These are phyloP conservation scores for Sebastiscus albofasciatus DNA, from an alignment of 2,797 vertebrate species.

Conservation along the genomic window DNA sequence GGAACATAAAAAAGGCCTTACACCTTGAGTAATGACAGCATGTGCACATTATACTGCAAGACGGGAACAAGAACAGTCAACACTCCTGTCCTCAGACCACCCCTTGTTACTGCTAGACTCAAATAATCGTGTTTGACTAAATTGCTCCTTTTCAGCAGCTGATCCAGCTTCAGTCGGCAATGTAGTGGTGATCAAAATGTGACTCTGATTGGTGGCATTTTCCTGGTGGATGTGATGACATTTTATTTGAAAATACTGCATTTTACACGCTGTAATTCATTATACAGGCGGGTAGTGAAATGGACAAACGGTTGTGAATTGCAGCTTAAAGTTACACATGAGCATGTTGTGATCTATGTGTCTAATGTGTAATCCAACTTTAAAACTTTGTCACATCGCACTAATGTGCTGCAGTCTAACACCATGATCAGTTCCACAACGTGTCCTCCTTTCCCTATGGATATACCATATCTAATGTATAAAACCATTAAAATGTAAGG, in stretches of 20 bases:
- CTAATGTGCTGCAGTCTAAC: constrained; percentile 6
- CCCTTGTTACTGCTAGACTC: not conserved
- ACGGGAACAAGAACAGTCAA: not conserved
- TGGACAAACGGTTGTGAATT: constrained; percentile 17
- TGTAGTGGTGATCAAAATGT: constrained; percentile 4
- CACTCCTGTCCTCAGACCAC: constrained; percentile 2
- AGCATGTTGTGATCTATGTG: not conserved
- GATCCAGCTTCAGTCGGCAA: not conserved
- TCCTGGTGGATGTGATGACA: constrained; percentile 39
- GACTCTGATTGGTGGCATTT: constrained; percentile 51
- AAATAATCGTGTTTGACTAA: not conserved
- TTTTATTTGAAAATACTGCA: constrained; percentile 40
- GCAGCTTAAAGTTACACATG: not conserved
- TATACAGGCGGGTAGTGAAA: constrained; percentile 1
- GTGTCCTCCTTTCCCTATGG: not conserved
- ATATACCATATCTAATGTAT: not conserved
- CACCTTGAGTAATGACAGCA: constrained; percentile 28
- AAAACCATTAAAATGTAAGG: constrained; percentile 15
- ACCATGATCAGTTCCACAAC: not conserved
- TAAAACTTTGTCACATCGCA: not conserved
- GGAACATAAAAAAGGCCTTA: constrained; percentile 13
- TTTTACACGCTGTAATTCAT: constrained; percentile 27
- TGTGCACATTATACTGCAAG: not conserved
- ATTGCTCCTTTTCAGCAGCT: not conserved
- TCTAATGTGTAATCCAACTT: not conserved